phyloP scores from a whole-genome alignment of 2,113 vertebrate genomes.

The Strigops habroptila region DNA sequence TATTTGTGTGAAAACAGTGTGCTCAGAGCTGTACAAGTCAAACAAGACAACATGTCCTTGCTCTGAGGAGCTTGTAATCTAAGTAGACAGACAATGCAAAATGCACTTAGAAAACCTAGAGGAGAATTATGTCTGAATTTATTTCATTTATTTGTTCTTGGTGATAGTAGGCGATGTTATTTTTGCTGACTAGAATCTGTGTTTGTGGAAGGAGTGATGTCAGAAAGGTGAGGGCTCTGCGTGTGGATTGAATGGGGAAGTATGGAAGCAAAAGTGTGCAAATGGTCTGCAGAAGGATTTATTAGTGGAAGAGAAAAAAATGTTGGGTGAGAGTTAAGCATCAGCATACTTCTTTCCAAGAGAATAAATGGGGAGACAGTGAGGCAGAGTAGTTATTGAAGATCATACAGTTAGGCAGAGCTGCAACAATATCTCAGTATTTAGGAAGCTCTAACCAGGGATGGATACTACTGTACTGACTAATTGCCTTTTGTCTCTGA shows the following conservation, averaged over 20 bases:
- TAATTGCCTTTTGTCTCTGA: background rate
- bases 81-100: slow-evolving; percentile 54
- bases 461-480: background rate
- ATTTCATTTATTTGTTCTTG: slow-evolving; percentile 51
- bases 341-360: background rate
- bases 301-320: background rate
- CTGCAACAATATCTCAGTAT: background rate
- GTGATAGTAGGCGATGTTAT: background rate
- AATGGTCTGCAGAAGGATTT: background rate
- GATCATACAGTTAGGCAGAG: background rate
- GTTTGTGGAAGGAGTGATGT: background rate
- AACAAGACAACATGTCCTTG: slow-evolving; percentile 49
- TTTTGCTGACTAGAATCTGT: slow-evolving; percentile 41
- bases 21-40: slow-evolving; percentile 45
- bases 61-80: slow-evolving; percentile 57
- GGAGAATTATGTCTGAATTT: slow-evolving; percentile 52
- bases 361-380: background rate
- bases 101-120: slow-evolving; percentile 40
- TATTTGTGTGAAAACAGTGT: slow-evolving; percentile 34
- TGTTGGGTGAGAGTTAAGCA: background rate
- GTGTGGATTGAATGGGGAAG: background rate
- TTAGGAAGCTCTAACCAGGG: background rate
- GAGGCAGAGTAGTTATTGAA: background rate
- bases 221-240: background rate
- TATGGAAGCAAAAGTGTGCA: background rate